Conservation (phyloP, 2,113 vertebrate genomes). For the Gila orcuttii region DNA sequence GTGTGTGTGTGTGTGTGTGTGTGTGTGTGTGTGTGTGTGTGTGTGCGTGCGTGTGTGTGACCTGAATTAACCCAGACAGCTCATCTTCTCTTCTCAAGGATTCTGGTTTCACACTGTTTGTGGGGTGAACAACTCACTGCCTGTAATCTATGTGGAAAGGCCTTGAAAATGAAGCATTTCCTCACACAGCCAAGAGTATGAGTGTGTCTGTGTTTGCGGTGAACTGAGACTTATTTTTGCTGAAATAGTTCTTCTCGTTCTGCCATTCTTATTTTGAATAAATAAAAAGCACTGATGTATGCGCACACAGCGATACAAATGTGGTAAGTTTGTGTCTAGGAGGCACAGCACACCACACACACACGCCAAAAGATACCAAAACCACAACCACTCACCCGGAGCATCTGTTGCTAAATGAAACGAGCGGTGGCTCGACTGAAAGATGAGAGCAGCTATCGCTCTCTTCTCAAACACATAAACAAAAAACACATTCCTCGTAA, state of each 20-base stretch:
- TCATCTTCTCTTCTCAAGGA: constrained; percentile 16
- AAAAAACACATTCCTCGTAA: constrained; percentile 12
- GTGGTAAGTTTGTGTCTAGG: constrained; percentile 17
- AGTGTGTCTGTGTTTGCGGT: not conserved
- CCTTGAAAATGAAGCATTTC: constrained; percentile 18
- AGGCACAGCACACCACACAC: not conserved
- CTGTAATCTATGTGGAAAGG: constrained; percentile 13
- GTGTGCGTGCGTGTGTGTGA: not conserved
- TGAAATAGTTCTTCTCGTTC: not conserved
- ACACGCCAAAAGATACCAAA: not conserved
- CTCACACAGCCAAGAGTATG: constrained; percentile 4
- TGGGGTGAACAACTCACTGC: constrained; percentile 22
- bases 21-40: no score
- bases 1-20: constrained; percentile 10
- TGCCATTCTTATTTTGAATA: not conserved
- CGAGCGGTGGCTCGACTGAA: constrained; percentile 6
- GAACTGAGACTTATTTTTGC: constrained; percentile 16
- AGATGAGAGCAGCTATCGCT: not conserved
- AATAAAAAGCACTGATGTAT: not conserved
- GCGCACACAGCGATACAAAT: not conserved
- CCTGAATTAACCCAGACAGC: constrained; percentile 16
- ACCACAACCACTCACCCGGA: constrained; percentile 9
- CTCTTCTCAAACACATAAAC: constrained; percentile 15
- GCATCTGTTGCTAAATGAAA: constrained; percentile 29
- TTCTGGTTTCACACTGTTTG: constrained; percentile 26